Base-by-base conservation (phyloP, 1,140 invertebrate species). In the Trypoxylus dichotomus region DNA sequence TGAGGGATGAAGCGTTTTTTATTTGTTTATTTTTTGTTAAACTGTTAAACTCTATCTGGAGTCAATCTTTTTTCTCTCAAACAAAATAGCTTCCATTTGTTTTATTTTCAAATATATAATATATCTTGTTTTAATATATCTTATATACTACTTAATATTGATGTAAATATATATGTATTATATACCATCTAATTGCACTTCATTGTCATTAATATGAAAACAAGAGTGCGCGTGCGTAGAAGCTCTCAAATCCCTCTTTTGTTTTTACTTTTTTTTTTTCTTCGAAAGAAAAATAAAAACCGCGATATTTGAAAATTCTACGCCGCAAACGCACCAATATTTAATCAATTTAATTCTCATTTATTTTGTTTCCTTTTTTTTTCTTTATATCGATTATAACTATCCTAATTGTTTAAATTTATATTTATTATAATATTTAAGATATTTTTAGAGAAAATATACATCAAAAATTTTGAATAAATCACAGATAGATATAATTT, bases 61-160 rank as follows among this genome's bases (percentile, higher is more conserved):
- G 86, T 89, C 89, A 89, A 89, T 89, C 89, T 89, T 89, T 88
- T 89, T 88, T 89, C 89, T 89, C 89, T 89, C 89, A 79, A 86
- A 85, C 82, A 86, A 85, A 85, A 84, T 86, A 86, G 84, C 85
- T 86, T 87, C 85, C 84, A 54, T 54, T 54, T 54, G 47, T 82
- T 77, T 79, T 78, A 81, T 77, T 54, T 83, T 85, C 82, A 85
- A 85, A 86, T 85, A 86, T 86, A 86, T 85, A 86, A 84, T 83
- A 86, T 85, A 84, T 81, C 84, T 79, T 54, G 47, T 72, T 82
- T 85, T 83, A 85, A 85, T 86, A 86, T 86, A 85, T 85, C 85
- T 86, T 87, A 86, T 85, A 84, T 85, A 86, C 86, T 86, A 87
- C 83, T 85, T 86, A 87, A 87, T 86, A 87, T 87, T 87, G 86